Conservation (phyloP, 2,113 vertebrate species). For the Reinhardtius hippoglossoides region DNA sequence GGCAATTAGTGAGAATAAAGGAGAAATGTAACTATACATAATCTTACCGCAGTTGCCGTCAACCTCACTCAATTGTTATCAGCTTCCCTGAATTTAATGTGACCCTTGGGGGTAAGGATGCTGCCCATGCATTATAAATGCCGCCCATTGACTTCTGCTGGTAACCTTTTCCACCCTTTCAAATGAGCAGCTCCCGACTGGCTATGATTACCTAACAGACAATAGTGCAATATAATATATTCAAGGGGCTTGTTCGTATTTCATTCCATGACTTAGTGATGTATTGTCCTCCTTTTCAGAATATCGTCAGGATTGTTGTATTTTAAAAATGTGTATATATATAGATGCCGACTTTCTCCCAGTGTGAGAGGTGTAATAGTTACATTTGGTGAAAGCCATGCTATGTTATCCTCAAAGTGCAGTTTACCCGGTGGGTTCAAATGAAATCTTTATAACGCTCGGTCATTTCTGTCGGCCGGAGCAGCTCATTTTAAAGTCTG, state of each 20-base stretch:
- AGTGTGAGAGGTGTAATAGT: conserved; percentile 1
- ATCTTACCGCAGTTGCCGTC: conserved; percentile 60
- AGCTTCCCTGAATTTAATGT: conserved; percentile 73
- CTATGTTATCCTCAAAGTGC: conserved; percentile 19
- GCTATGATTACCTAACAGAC: conserved; percentile 28
- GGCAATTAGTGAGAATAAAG: conserved; percentile 17
- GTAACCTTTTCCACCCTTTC: conserved; percentile 13
- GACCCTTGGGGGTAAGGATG: conserved; percentile 69
- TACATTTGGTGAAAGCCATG: conserved; percentile 39
- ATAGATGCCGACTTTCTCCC: not conserved
- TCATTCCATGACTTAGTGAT: not conserved
- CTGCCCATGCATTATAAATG: conserved; percentile 68
- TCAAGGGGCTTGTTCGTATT: conserved; percentile 12
- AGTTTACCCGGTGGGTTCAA: conserved; percentile 34
- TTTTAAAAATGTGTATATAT: not conserved
- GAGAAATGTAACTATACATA: conserved; percentile 52
- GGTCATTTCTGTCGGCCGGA: conserved; percentile 36
- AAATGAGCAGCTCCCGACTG: conserved; percentile 6
- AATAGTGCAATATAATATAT: conserved; percentile 5
- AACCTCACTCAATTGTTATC: conserved; percentile 76
- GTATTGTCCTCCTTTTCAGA: not conserved
- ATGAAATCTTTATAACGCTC: conserved; percentile 40
- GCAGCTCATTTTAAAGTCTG: conserved; percentile 56
- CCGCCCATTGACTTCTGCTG: conserved; percentile 48
- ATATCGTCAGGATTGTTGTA: not conserved